These are phyloP conservation scores for Drosophila peninsularis DNA, from an alignment of 2,888 invertebrate genomes.

Conservation along the genomic window DNA sequence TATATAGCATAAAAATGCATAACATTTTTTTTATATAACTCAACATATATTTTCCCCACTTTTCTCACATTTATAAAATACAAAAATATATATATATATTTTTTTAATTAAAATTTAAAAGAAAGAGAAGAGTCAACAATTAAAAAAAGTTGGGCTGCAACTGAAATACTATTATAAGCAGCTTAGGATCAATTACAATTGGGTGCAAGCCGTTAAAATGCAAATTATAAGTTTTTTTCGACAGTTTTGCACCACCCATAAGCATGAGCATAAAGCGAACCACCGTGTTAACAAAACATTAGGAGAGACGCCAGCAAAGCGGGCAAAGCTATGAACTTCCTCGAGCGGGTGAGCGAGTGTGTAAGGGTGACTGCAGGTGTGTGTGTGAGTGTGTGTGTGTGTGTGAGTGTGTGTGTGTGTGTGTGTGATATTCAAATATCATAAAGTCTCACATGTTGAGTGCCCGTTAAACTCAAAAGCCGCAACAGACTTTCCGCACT, in stretches of 20 bases:
- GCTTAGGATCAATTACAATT: slow-evolving; percentile 56
- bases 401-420: slow-evolving; percentile 6
- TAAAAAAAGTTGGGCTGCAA: slow-evolving; percentile 9
- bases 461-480: slow-evolving; percentile 65
- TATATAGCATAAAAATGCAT: too few species aligned
- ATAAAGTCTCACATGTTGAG: slow-evolving; percentile 63
- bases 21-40: background rate
- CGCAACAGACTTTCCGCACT: slow-evolving; percentile 75
- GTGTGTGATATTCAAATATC: slow-evolving; percentile 52
- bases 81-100: background rate
- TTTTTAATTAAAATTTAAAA: slow-evolving; percentile 5
- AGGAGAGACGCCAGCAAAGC: slow-evolving; percentile 61
- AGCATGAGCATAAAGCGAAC: slow-evolving; percentile 6
- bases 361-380: background rate
- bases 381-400: slow-evolving; percentile 11
- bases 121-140: slow-evolving; percentile 2
- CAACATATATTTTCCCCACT: background rate
- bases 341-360: slow-evolving; percentile 19
- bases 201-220: slow-evolving; percentile 53
- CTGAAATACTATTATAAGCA: slow-evolving; percentile 17
- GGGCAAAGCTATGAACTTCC: slow-evolving; percentile 50
- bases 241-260: slow-evolving; percentile 40
- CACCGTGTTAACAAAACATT: slow-evolving; percentile 61
- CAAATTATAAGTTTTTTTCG: slow-evolving; percentile 11
- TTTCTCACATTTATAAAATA: background rate